Evolutionary conservation across 1,140 invertebrate species (phyloP), one percentile per base, ranked within the genome.

Genomic region (Drosophila mayri): DNA sequence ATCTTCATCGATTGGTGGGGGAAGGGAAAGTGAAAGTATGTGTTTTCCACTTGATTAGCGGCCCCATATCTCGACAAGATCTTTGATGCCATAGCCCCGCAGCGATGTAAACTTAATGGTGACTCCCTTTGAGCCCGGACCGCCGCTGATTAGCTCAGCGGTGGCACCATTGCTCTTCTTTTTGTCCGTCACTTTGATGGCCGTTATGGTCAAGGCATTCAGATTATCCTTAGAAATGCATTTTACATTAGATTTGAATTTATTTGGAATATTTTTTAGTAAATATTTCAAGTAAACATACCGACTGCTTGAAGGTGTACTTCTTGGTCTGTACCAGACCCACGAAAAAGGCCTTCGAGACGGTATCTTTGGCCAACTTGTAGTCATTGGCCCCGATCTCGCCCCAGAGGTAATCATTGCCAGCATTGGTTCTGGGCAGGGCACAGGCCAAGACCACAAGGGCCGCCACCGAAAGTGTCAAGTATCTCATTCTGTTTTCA

Each of bases 81-180:
- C 81, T 38, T 80, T 90, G 50, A 91, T 91, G 54, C 76, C 74
- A 25, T 49, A 54, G 44, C 90, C 85, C 11, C 81, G 79, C 20
- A 65, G 0, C 5, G 90, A 91, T 9, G 68, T 80, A 38, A 91
- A 91, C 32, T 52, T 25, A 49, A 91, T 65, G 37, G 90, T 91
- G 18, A 49, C 81, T n/a, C 90, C 90, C 55, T 91, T 91, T 10
- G 90, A 91, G 16, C 90, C 90, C 4, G 81, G 90, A 25, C 90
- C 90, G 18, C 90, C 90, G 1, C 70, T 66, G 2, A 38, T 11
- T 4, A 91, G 35, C 3, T 66, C 58, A 0, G 71, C 90, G 0
- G 90, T 91, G 3, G 90, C 85, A 18, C 90, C 90, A 16, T 90
- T 47, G 14, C 49, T 73, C 35, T 68, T 74, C 70, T 81, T 86